These are phyloP conservation scores for Bujurquina vittata DNA, from an alignment of 2,113 vertebrate species.

Conservation along the genomic window DNA sequence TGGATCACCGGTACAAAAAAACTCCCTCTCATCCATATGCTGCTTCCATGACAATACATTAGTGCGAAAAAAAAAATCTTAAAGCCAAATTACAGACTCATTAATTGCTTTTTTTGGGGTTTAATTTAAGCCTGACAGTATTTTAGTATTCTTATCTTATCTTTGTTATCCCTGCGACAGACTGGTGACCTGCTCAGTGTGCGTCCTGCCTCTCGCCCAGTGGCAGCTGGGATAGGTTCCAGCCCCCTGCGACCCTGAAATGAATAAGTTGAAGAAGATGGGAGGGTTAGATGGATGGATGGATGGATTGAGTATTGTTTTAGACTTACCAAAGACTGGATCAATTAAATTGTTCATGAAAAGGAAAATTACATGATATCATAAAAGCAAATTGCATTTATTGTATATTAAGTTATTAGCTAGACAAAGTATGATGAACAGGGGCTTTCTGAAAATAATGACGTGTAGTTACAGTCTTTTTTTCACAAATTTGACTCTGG, in stretches of 20 bases:
- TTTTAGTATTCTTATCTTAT: not conserved
- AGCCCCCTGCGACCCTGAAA: too few relatives aligned
- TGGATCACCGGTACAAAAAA: slow-evolving; percentile 19
- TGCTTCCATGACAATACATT: not conserved
- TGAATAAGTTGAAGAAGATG: too few relatives aligned
- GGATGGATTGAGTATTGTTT: not conserved
- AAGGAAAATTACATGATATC: not conserved
- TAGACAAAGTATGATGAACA: not conserved
- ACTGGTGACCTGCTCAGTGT: too few relatives aligned
- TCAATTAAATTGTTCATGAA: not conserved
- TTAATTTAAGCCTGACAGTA: not conserved
- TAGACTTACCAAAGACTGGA: not conserved
- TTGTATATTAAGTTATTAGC: not conserved
- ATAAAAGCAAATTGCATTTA: not conserved
- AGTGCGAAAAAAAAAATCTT: not conserved
- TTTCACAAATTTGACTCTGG: not conserved
- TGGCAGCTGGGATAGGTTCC: too few relatives aligned
- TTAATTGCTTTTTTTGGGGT: not conserved
- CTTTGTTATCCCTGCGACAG: too few relatives aligned
- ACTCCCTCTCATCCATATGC: slow-evolving; percentile 10
- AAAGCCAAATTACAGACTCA: not conserved
- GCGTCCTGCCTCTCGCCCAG: too few relatives aligned
- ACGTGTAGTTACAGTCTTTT: not conserved
- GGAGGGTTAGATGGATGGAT: too few relatives aligned
- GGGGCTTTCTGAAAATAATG: not conserved